Base-by-base conservation (phyloP, 2,888 invertebrate species). In the Sinhomidia bicolor region DNA sequence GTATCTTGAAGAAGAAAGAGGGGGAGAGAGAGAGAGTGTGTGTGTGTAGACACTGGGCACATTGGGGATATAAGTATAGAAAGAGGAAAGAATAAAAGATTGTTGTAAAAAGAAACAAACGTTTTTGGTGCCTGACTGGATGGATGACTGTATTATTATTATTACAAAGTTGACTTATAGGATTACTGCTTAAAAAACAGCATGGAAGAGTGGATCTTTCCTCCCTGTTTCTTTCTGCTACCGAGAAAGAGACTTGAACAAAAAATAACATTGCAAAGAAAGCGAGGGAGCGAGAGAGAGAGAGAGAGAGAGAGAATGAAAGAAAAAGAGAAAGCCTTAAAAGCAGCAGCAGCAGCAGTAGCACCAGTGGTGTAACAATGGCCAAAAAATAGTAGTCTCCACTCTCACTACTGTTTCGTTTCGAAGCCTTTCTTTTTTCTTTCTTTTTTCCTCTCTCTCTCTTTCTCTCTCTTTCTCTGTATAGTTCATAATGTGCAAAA, bases 101-200 rank as follows among this genome's bases (percentile, higher is more conserved):
- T 74, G 47, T 14, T 74, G 47, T 74, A 71, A 54, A 71, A 76
- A 85, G 86, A 81, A 86, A 86, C 86, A 86, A 86, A 86, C 86
- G 86, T 81, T 86, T 79, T 71, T 86, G 81, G 81, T 86, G 81
- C 65, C 81, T 86, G 86, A 74, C 74, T 86, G 86, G 86, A 86
- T 86, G 74, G 74, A 86, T 86, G 86, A 86, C 86, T 86, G 86
- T 86, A 86, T 86, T 86, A 74, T 74, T 74, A 74, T 74, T 74
- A 86, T 86, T 86, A 81, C 74, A 29, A 74, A 86, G 86, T 86
- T 86, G 86, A 86, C 86, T 86, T 80, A 80, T 86, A 81, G 86
- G 86, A 86, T 86, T 86, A 86, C 74, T 81, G 32, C 74, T 74
- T 81, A n/a, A 29, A 86, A 85, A 86, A 86, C 86, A 86, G 85